Base-by-base conservation (phyloP, 2,888 invertebrate genomes). In the Gymnoscelis rufifasciata region DNA sequence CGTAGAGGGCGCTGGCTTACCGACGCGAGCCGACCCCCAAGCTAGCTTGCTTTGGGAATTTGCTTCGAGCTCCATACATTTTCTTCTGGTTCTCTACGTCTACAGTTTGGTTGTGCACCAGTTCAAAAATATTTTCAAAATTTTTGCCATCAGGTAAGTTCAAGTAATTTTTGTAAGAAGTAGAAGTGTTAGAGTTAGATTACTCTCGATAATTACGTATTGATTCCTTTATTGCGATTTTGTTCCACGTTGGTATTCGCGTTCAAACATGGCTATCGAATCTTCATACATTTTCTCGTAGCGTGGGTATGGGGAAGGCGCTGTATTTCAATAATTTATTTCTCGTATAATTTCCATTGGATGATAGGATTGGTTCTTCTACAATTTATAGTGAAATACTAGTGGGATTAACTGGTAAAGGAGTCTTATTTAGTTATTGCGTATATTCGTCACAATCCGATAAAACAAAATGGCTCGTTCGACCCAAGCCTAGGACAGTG, bases 381-480 rank as follows among this genome's bases (percentile, higher is more conserved):
- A 87, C 71, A 74, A 87, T 63, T 80, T 79, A 64, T 74, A 87
- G 84, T 57, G 71, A 54, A 74, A 75, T 83, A 74, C 69, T 71
- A 69, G 57, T 65, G 63, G 73, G 79, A 79, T 86, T 81, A 80
- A 78, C 76, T 82, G 62, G 79, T 76, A 82, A 82, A 79, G 66
- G 70, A 71, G 87, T 78, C 82, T 78, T 74, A 68, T 74, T 64
- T 62, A 74, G 78, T 74, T 79, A 87, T 71, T 87, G 87, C 88
- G 84, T 88, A 88, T 84, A 87, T 86, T 87, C 79, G 68, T 77
- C 83, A 78, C 78, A 84, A 84, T 76, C 75, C 72, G 84, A 82
- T 80, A 89, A 89, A 89, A 89, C 88, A 88, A 89, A 88, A 89
- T 88, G 88, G 89, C 88, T 88, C 88, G 74, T 83, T 71, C 82